A percentile compares a stretch with the other conserved stretches of the same genome.
Evolutionary conservation across 2,113 vertebrate species (phyloP).

Genomic region (Muntiacus muntjak): DNA sequence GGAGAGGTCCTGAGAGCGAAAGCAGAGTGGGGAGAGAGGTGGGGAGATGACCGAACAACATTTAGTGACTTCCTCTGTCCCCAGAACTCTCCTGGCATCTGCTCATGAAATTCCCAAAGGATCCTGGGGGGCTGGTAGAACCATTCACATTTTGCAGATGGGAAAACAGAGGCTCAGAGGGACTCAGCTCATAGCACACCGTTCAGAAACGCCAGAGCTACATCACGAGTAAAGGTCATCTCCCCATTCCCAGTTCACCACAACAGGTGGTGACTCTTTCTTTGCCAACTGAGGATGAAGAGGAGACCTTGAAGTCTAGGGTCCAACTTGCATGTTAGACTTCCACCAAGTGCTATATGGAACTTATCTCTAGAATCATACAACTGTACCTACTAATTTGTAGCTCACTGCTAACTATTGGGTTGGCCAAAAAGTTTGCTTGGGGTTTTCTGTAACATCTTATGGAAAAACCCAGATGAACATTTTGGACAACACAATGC

Average conservation of each 20-base stretch:
- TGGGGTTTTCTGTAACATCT: background rate
- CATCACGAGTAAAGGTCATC: background rate
- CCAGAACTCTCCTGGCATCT: background rate
- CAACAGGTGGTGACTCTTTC: background rate
- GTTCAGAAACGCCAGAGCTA: background rate
- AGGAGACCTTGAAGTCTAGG: background rate
- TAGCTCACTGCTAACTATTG: background rate
- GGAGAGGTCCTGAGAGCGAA: background rate
- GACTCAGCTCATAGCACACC: background rate
- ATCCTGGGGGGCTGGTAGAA: background rate
- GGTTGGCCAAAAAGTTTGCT: background rate
- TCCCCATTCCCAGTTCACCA: background rate
- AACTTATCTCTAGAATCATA: background rate
- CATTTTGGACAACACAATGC: background rate
- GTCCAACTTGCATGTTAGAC: background rate
- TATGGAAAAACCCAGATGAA: background rate
- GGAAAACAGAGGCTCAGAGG: background rate
- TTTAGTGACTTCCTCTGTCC: background rate
- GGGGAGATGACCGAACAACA: background rate
- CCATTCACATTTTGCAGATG: background rate
- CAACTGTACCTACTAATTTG: background rate
- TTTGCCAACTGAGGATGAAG: background rate
- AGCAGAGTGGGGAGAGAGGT: accelerated
- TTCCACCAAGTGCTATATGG: background rate
- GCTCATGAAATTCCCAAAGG: background rate